Evolutionary conservation across 2,113 vertebrate genomes (phyloP).

Genomic region (Brachyhypopomus occidentalis): DNA sequence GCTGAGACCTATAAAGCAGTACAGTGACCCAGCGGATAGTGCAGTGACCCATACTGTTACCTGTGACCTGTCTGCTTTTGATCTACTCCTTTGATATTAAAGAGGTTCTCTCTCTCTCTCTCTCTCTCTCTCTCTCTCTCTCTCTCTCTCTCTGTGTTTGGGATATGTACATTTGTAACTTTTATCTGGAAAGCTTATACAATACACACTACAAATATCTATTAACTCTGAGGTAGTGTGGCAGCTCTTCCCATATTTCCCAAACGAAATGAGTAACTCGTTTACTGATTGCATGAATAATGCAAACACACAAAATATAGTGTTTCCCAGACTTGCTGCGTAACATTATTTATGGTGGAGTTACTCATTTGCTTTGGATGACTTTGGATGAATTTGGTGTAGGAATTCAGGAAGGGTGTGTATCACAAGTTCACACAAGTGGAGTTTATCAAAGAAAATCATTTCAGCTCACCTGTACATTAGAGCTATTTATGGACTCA

Average conservation of each 20-base stretch:
- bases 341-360: not conserved
- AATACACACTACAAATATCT: not conserved
- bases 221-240: not conserved
- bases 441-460: not conserved
- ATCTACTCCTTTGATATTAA: not conserved
- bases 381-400: not conserved
- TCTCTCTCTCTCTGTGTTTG: conserved; percentile 6
- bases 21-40: not conserved
- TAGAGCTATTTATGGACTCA: too few relatives aligned
- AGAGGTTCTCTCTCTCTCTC: not conserved
- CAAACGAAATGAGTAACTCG: not conserved
- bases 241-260: not conserved
- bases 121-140: not conserved
- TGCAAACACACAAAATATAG: not conserved
- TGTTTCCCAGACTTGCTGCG: conserved; percentile 7
- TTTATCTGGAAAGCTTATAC: not conserved
- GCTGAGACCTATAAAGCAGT: not conserved
- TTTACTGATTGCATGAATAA: conserved; percentile 9
- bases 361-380: not conserved
- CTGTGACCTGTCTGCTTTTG: not conserved
- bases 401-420: not conserved
- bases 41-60: not conserved
- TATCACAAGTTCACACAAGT: not conserved
- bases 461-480: too few relatives aligned
- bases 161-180: too few relatives aligned